Conservation (phyloP, 1,140 invertebrate genomes). For the Pseudachorutes palmiensis region DNA sequence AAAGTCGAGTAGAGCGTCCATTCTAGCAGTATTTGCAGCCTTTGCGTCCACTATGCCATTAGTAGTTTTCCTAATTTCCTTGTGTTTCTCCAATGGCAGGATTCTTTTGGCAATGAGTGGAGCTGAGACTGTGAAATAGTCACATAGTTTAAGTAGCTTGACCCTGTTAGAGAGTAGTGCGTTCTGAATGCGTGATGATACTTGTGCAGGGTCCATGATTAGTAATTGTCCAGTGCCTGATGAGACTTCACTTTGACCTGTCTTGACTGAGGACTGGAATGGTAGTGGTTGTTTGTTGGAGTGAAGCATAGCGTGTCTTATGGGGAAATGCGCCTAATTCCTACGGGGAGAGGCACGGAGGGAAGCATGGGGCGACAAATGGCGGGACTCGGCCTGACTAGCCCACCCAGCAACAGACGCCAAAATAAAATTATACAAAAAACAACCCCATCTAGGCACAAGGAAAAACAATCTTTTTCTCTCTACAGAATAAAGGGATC, state of each 20-base stretch:
- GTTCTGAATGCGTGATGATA: neutral
- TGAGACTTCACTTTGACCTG: too few species aligned
- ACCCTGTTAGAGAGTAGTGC: slow-evolving; percentile 17
- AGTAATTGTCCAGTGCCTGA: too few species aligned
- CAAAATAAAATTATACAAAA: too few species aligned
- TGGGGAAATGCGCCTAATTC: neutral
- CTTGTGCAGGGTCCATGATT: slow-evolving; percentile 2
- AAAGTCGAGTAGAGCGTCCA: slow-evolving; percentile 22
- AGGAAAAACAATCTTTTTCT: too few species aligned
- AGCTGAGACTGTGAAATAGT: slow-evolving; percentile 20
- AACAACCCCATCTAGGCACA: too few species aligned
- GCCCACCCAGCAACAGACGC: neutral
- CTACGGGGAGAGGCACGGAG: neutral
- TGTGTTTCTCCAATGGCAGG: slow-evolving; percentile 21
- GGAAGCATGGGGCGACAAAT: neutral
- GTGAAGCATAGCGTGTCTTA: neutral
- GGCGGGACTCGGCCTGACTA: too few species aligned
- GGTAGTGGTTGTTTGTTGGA: neutral
- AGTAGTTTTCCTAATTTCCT: slow-evolving; percentile 21
- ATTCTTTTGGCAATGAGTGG: slow-evolving; percentile 20
- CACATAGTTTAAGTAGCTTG: slow-evolving; percentile 25
- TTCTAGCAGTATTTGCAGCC: slow-evolving; percentile 19
- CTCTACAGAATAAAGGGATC: too few species aligned
- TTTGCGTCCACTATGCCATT: neutral
- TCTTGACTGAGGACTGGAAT: neutral